phyloP scores from a whole-genome alignment of 2,797 vertebrate genomes.

The Brotula barbata region DNA sequence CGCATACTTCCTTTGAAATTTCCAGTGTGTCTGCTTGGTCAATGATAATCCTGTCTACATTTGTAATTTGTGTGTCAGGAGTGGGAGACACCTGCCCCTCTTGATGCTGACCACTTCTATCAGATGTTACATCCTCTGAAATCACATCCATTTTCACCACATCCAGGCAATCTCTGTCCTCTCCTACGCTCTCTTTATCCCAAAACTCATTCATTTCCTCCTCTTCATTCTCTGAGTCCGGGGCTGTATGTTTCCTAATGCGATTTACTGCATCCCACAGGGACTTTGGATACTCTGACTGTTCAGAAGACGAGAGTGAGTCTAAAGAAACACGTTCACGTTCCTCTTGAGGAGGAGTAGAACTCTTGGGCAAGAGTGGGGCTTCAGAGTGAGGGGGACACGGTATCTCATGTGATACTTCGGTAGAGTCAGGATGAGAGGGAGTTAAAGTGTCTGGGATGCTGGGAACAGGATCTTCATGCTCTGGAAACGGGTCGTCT shows the following conservation, averaged over 20 bases:
- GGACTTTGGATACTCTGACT: constrained; percentile 69
- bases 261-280: constrained; percentile 87
- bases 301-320: neutral
- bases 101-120: neutral
- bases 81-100: neutral
- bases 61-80: neutral
- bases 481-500: too few species aligned
- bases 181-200: constrained; percentile 61
- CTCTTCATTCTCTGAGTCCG: constrained; percentile 91
- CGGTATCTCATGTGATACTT: constrained; percentile 12
- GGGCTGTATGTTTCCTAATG: constrained; percentile 91
- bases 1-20: constrained; percentile 15
- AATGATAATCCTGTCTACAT: neutral
- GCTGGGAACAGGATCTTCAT: too few species aligned
- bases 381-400: constrained; percentile 11
- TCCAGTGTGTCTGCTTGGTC: constrained; percentile 18
- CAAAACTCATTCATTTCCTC: constrained; percentile 74
- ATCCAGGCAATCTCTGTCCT: constrained; percentile 11
- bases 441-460: too few species aligned
- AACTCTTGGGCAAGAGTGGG: neutral
- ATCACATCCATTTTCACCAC: constrained; percentile 3
- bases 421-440: too few species aligned
- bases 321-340: constrained; percentile 14
- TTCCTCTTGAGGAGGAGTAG: constrained; percentile 10
- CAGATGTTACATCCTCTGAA: constrained; percentile 2